Evolutionary conservation across 2,888 invertebrate species (phyloP).

Genomic region (Rutpela maculata): DNA sequence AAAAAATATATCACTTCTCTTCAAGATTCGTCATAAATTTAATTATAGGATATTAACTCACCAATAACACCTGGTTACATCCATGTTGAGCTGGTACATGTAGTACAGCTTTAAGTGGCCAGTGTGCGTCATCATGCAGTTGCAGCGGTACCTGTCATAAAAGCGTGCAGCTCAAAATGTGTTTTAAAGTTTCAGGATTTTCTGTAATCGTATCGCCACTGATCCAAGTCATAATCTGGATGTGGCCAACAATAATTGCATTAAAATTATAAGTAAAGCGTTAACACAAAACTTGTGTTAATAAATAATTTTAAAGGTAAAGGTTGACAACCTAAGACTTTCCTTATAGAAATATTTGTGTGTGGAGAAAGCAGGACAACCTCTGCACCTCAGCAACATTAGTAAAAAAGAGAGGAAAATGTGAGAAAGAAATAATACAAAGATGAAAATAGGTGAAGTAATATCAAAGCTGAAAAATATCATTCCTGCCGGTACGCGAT

Average conservation of each 20-base stretch:
- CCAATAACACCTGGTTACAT: background rate
- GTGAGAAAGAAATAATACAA: too few relatives aligned
- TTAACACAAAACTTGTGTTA: background rate
- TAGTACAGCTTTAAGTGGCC: background rate
- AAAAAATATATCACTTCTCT: too few relatives aligned
- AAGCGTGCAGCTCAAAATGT: constrained; percentile 16
- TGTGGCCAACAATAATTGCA: background rate
- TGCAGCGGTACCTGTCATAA: background rate
- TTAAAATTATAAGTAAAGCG: background rate
- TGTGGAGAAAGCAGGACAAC: too few relatives aligned
- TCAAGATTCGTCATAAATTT: constrained; percentile 10
- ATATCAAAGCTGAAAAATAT: too few relatives aligned
- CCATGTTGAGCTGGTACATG: background rate
- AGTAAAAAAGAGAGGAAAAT: too few relatives aligned
- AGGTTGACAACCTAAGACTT: too few relatives aligned
- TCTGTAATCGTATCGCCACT: background rate
- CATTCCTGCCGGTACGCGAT: too few relatives aligned
- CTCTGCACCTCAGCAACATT: too few relatives aligned
- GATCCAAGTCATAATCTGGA: constrained; percentile 6
- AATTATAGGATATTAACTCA: constrained; percentile 16
- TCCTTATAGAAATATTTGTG: too few relatives aligned
- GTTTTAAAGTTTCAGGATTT: background rate
- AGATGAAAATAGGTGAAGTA: too few relatives aligned
- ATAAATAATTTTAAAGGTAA: too few relatives aligned
- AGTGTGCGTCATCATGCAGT: background rate